Evolutionary conservation across 2,888 invertebrate species (phyloP).

Genomic region (Nymphalis polychloros): DNA sequence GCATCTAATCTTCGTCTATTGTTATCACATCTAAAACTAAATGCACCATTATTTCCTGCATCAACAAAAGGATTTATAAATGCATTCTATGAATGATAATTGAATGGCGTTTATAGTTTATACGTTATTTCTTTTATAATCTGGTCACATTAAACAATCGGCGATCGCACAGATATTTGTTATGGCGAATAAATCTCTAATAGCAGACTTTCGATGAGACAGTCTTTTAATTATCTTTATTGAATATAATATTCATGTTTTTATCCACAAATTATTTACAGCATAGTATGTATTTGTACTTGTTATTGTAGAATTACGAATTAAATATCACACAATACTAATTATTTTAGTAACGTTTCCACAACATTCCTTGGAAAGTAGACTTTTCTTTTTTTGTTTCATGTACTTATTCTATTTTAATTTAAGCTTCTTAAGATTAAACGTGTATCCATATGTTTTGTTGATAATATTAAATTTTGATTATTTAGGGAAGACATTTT

Average conservation of each 20-base stretch:
- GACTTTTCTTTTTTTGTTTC: no score
- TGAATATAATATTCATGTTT: neutral
- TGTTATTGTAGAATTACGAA: no score
- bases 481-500: neutral
- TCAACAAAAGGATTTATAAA: constrained; percentile 30
- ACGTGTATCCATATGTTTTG: neutral
- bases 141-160: constrained; percentile 43
- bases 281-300: no score
- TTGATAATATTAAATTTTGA: neutral
- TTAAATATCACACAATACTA: no score
- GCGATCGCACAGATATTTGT: constrained; percentile 21
- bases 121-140: constrained; percentile 41
- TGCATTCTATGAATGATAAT: constrained; percentile 32
- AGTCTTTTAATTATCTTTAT: neutral
- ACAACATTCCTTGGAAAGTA: no score
- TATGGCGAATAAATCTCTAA: constrained; percentile 6
- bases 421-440: neutral
- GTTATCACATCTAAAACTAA: constrained; percentile 28
- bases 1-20: constrained; percentile 28
- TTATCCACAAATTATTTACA: neutral
- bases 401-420: no score
- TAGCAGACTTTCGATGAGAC: constrained; percentile 17
- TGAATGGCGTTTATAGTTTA: constrained; percentile 32
- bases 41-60: constrained; percentile 32
- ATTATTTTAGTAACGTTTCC: no score